Base-by-base conservation (phyloP, 1,140 invertebrate genomes). In the Saccostrea glomerata region DNA sequence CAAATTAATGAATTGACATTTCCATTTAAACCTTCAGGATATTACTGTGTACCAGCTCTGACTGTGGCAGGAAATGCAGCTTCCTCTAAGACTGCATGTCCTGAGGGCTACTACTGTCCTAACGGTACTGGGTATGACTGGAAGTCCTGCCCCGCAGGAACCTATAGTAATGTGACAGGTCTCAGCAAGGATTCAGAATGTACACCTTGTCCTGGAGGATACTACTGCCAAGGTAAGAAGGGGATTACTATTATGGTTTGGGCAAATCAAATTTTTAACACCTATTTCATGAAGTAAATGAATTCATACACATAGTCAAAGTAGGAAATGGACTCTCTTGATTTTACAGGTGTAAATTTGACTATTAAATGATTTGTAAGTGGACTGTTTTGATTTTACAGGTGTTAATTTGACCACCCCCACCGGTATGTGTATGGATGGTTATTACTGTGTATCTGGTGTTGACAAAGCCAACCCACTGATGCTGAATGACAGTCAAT, bases 121-220 rank as follows among this genome's bases (percentile, higher is more conserved):
- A 94, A 94, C 85, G 94, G 94, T 11, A 94, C 94, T 4, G 93
- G 93, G 11, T 91, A 94, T 40, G 87, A 94, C 88, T 93, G 92
- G 92, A 92, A 94, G 88, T 85, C 93, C 17, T 94, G 94, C 88
- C 94, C 94, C 23, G 90, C 92, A 70, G 94, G 94, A n/a, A 94
- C 93, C 20, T 94, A 92, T 89, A 92, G 91, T 82, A 91, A 91
- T 23, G 85, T 90, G 13, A 91, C 90, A 12, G 92, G 92, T 20
- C 90, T 94, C 17, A 89, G 86, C 9, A 58, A 87, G 23, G 92
- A 91, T 12, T 66, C 30, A 4, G 91, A 94, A 13, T 94, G 94
- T 91, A 94, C 92, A 20, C 89, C 94, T 0, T 94, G 94, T 90
- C 89, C 89, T 23, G 89, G 86, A 83, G 93, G 93, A 70, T 82